Conservation (phyloP, 2,888 invertebrate species). For the Dusona sp. region DNA sequence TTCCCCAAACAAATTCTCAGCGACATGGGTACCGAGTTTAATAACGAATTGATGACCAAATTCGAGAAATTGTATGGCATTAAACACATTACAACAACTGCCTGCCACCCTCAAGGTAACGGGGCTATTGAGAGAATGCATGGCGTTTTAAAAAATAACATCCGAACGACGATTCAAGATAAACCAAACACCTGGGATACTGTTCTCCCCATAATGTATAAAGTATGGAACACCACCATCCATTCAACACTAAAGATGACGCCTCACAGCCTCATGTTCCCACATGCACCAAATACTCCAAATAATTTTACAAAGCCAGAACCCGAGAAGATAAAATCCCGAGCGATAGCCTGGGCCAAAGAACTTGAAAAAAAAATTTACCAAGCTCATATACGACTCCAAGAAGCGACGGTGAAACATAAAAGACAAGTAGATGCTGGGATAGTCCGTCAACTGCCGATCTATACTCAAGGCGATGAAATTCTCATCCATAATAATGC, state of each 20-base stretch:
- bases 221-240: slow-evolving; percentile 39
- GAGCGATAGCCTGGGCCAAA: slow-evolving; percentile 29
- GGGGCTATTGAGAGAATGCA: slow-evolving; percentile 43
- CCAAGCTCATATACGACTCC: slow-evolving; percentile 28
- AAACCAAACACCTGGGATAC: slow-evolving; percentile 39
- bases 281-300: slow-evolving; percentile 32
- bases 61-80: slow-evolving; percentile 29
- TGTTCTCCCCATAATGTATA: slow-evolving; percentile 32
- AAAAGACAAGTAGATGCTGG: slow-evolving; percentile 29
- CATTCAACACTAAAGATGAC: slow-evolving; percentile 28
- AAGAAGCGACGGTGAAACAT: slow-evolving; percentile 31
- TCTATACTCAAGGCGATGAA: slow-evolving; percentile 24
- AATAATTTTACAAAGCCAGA: slow-evolving; percentile 33
- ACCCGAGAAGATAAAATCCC: slow-evolving; percentile 15
- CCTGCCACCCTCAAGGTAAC: slow-evolving; percentile 21
- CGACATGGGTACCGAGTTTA: slow-evolving; percentile 31
- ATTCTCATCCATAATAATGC: slow-evolving; percentile 22
- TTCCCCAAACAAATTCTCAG: slow-evolving; percentile 33
- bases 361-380: slow-evolving; percentile 40
- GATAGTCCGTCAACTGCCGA: slow-evolving; percentile 22
- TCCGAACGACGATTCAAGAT: slow-evolving; percentile 23
- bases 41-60: slow-evolving; percentile 23
- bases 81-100: slow-evolving; percentile 31
- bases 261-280: slow-evolving; percentile 36
- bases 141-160: slow-evolving; percentile 28